A percentile compares a stretch with the other conserved stretches of the same genome.
phyloP scores from a whole-genome alignment of 1,140 invertebrate species.

The Chelonus insularis region DNA sequence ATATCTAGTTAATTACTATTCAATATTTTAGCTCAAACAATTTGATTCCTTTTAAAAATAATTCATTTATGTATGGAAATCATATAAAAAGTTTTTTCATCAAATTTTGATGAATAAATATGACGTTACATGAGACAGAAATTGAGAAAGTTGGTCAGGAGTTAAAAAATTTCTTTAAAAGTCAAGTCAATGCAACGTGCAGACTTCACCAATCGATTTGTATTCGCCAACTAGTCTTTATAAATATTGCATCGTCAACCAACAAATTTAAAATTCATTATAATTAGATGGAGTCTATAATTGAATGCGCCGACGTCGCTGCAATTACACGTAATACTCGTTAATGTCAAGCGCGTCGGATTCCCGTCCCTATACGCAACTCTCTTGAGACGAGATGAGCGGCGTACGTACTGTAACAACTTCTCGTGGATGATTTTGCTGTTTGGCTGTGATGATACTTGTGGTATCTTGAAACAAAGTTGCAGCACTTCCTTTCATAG shows the following conservation, averaged over 20 bases:
- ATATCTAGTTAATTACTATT: too few relatives aligned
- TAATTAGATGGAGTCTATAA: neutral
- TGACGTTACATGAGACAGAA: too few relatives aligned
- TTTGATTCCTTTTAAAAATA: too few relatives aligned
- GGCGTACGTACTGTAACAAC: conserved; percentile 82
- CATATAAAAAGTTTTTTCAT: too few relatives aligned
- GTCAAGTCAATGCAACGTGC: too few relatives aligned
- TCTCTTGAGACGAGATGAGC: conserved; percentile 80
- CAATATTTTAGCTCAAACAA: too few relatives aligned
- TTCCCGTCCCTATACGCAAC: conserved; percentile 73
- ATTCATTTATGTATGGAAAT: too few relatives aligned
- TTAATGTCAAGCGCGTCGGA: conserved; percentile 59
- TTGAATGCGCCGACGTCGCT: conserved; percentile 40
- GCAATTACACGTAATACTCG: conserved; percentile 59
- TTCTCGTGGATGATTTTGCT: conserved; percentile 65
- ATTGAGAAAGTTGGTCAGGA: too few relatives aligned
- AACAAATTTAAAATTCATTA: neutral
- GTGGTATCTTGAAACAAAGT: conserved; percentile 39
- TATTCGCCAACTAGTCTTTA: neutral
- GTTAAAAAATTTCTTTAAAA: too few relatives aligned
- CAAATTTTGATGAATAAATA: too few relatives aligned
- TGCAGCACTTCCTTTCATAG: conserved; percentile 22
- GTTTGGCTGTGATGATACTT: conserved; percentile 41
- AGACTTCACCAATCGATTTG: too few relatives aligned
- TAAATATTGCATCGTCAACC: neutral